phyloP scores from a whole-genome alignment of 2,797 vertebrate genomes.

The Benthosema pterotum region DNA sequence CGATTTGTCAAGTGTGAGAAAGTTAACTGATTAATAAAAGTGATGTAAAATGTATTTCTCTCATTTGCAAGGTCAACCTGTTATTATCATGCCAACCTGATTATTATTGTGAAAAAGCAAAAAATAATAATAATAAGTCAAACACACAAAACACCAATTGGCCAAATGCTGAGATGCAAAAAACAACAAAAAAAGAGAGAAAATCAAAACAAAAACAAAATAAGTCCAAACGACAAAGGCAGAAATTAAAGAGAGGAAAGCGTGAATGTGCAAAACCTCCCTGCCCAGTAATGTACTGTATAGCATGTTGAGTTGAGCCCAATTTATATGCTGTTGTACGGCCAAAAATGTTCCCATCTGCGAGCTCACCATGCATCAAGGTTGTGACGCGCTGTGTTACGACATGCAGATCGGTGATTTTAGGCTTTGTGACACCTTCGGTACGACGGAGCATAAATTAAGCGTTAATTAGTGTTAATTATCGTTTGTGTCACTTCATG shows the following conservation, averaged over 20 bases:
- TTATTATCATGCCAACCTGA: constrained; percentile 34
- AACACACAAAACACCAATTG: constrained; percentile 17
- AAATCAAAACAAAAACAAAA: constrained; percentile 38
- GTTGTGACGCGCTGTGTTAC: too few relatives aligned
- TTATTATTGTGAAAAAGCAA: constrained; percentile 8
- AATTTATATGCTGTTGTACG: constrained; percentile 1
- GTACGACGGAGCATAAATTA: too few relatives aligned
- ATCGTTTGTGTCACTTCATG: constrained; percentile 46
- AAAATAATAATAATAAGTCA: constrained; percentile 31
- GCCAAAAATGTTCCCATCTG: too few relatives aligned
- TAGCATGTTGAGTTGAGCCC: constrained; percentile 42
- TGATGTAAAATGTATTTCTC: neutral
- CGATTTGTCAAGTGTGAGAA: constrained; percentile 31
- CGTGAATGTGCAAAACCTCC: constrained; percentile 61
- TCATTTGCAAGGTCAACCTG: constrained; percentile 31
- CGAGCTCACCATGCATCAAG: too few relatives aligned
- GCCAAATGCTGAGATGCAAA: constrained; percentile 46
- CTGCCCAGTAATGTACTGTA: constrained; percentile 36
- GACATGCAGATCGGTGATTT: too few relatives aligned
- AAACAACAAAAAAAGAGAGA: constrained; percentile 12
- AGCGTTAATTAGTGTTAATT: constrained; percentile 77
- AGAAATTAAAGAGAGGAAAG: constrained; percentile 29
- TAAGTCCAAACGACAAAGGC: constrained; percentile 32
- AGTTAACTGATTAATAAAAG: constrained; percentile 24
- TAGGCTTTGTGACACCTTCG: too few relatives aligned